Base-by-base conservation (phyloP, 1,140 invertebrate species). In the Bombus ignitus region DNA sequence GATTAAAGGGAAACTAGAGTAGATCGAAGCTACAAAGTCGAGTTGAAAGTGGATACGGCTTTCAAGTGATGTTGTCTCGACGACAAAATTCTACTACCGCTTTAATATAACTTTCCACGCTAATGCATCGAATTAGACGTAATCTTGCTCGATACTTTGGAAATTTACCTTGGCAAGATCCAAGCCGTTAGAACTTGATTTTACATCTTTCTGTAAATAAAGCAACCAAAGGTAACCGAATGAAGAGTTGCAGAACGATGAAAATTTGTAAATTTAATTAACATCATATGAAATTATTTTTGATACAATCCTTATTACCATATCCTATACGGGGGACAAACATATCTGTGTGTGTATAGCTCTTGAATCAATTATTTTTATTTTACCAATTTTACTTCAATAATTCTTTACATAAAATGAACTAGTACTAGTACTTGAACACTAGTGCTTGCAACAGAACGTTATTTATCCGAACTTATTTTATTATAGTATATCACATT, bases 71-170 rank as follows among this genome's bases (percentile, higher is more conserved):
- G 28, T 77, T 70, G n/a, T 32, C 37, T 35, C 32, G 18, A 57
- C 57, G 53, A 57, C 62, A 83, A 77, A 83, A 77, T 44, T 70
- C 62, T 32, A 37, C 28, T 70, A 37, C 65, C 65, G 39, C 65
- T 83, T 83, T 77, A 77, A 77, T 77, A 77, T 57, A 77, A 70
- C 73, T 83, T 68, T 83, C n/a, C 62, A 57, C 15, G 72, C 65
- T 35, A 70, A 83, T 83, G 53, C 81, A 57, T 70, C 42, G 44
- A 70, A 83, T 62, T 35, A 68, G 44, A 57, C 15, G 71, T 42
- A 62, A 81, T 73, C 70, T 81, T 73, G 39, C 39, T 73, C 42
- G 37, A 72, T 81, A 72, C 53, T 72, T 72, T 59, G 28, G 22
- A 53, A 81, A 72, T 81, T 71, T 32, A 32, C 13, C 10, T 2